Evolutionary conservation across 2,113 vertebrate species (phyloP).

Genomic region (Erythrolamprus reginae): DNA sequence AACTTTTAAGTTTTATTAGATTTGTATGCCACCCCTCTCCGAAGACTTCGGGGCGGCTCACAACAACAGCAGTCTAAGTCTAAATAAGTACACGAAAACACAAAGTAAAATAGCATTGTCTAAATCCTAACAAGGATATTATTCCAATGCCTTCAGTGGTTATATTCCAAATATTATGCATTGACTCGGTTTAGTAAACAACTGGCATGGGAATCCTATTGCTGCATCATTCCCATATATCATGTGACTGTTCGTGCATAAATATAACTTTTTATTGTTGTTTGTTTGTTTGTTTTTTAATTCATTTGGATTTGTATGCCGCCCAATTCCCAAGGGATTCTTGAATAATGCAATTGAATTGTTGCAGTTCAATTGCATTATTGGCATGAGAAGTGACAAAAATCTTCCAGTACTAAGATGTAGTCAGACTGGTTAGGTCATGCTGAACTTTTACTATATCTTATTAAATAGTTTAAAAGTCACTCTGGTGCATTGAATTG

Average conservation of each 20-base stretch:
- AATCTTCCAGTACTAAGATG: background rate
- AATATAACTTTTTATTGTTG: background rate
- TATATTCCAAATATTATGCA: background rate
- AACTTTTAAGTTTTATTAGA: too few species aligned
- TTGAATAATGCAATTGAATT: too few species aligned
- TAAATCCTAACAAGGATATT: background rate
- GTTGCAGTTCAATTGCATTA: background rate
- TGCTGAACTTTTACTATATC: background rate
- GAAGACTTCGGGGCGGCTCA: too few species aligned
- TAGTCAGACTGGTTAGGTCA: slow-evolving; percentile 21
- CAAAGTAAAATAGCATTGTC: background rate
- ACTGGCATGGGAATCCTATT: slow-evolving; percentile 6
- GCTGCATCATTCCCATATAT: slow-evolving; percentile 19
- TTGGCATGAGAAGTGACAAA: slow-evolving; percentile 21
- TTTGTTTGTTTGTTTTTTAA: too few species aligned
- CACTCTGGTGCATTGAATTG: background rate
- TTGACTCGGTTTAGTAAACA: background rate
- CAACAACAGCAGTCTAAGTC: too few species aligned
- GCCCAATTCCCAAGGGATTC: too few species aligned
- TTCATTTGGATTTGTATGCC: too few species aligned
- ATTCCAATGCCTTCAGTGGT: background rate
- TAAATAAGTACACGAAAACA: background rate
- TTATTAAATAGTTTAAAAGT: background rate
- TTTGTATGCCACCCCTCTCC: too few species aligned
- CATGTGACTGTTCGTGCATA: background rate